Percentiles rank a stretch among this genome's conserved stretches.
phyloP scores from a whole-genome alignment of 2,888 invertebrate genomes.

The Microctonus aethiopoides region DNA sequence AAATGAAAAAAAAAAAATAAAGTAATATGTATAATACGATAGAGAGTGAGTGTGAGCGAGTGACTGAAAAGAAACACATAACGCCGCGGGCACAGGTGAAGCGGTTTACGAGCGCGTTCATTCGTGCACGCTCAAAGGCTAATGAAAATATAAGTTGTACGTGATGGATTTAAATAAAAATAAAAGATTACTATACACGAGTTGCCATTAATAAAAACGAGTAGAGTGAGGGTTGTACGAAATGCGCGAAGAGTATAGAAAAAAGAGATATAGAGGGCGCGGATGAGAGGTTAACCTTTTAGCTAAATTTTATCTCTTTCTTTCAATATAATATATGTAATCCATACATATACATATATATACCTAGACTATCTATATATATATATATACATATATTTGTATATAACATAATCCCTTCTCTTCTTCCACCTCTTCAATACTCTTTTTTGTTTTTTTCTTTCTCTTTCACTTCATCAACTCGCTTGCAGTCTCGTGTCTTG shows the following conservation, averaged over 20 bases:
- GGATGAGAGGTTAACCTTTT: constrained; percentile 30
- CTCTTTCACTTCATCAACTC: constrained; percentile 48
- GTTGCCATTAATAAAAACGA: constrained; percentile 2
- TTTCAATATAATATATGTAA: too few species aligned
- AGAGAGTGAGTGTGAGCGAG: too few species aligned
- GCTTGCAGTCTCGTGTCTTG: constrained; percentile 55
- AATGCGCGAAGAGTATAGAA: background rate
- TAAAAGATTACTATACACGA: constrained; percentile 47
- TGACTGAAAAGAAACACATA: constrained; percentile 38
- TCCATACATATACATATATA: constrained; percentile 33
- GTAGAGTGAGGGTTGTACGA: background rate
- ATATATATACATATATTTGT: constrained; percentile 20
- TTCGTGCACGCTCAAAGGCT: constrained; percentile 52
- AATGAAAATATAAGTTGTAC: constrained; percentile 66
- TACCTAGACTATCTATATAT: constrained; percentile 1
- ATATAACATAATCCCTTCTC: constrained; percentile 4
- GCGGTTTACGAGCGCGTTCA: constrained; percentile 41
- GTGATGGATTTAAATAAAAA: constrained; percentile 57
- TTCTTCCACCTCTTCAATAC: background rate
- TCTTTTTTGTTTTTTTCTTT: constrained; percentile 4
- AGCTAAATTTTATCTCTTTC: constrained; percentile 29
- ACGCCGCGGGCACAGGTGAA: constrained; percentile 45
- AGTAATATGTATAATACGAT: background rate
- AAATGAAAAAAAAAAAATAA: background rate
- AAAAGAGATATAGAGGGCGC: constrained; percentile 22